Evolutionary conservation across 2,113 vertebrate genomes (phyloP).

Genomic region (Condylura cristata): DNA sequence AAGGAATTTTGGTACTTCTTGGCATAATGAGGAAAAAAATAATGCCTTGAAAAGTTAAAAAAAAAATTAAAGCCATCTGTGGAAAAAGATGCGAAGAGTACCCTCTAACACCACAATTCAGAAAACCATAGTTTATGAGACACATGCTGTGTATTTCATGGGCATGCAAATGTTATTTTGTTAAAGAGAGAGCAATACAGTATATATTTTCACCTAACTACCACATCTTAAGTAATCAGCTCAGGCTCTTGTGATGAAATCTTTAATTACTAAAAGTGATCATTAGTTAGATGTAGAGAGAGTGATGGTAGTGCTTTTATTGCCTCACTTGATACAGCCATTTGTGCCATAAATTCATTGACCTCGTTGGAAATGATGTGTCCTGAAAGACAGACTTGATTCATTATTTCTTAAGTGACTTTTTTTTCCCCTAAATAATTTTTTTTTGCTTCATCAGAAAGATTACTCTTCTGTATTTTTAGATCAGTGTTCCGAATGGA

Average conservation of each 20-base stretch:
- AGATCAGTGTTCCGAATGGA: conserved; percentile 47
- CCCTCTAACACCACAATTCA: background rate
- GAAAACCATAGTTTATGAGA: conserved; percentile 63
- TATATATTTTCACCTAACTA: conserved; percentile 74
- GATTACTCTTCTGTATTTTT: conserved; percentile 76
- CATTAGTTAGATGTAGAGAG: conserved; percentile 83
- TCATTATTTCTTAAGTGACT: conserved; percentile 87
- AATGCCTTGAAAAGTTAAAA: conserved; percentile 38
- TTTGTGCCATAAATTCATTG: conserved; percentile 89
- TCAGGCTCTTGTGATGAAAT: conserved; percentile 81
- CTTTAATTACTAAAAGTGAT: conserved; percentile 85
- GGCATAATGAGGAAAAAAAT: background rate
- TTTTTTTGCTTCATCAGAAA: conserved; percentile 75
- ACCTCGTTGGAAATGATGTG: conserved; percentile 86
- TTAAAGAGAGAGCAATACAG: conserved; percentile 76
- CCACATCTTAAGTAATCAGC: conserved; percentile 84
- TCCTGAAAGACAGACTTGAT: conserved; percentile 84
- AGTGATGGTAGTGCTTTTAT: conserved; percentile 83
- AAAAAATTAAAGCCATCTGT: conserved; percentile 38
- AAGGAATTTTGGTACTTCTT: conserved; percentile 39
- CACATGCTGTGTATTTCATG: conserved; percentile 60
- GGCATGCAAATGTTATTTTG: conserved; percentile 83
- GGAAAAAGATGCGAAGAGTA: conserved; percentile 28
- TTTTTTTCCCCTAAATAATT: conserved; percentile 82
- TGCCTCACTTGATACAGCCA: conserved; percentile 83